These are phyloP conservation scores for Ectemnius lituratus DNA, from an alignment of 2,888 invertebrate genomes.

Conservation along the genomic window DNA sequence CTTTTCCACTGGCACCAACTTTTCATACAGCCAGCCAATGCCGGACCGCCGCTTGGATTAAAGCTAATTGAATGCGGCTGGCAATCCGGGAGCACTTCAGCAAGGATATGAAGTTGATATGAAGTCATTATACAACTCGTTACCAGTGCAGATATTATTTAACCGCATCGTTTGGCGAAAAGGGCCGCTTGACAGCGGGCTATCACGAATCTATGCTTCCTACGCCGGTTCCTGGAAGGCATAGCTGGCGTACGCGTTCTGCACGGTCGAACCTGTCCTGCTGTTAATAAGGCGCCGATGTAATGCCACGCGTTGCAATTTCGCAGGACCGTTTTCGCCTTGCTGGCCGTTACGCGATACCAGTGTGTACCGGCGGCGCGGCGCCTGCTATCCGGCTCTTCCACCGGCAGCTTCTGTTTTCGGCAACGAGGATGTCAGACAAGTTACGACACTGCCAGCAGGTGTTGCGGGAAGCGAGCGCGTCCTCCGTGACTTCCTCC, in stretches of 20 bases:
- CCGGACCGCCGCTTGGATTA: no score
- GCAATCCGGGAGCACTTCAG: no score
- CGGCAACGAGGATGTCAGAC: constrained; percentile 67
- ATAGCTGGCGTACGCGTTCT: neutral
- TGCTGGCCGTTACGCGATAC: constrained; percentile 45
- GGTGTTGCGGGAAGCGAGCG: constrained; percentile 46
- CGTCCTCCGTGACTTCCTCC: constrained; percentile 22
- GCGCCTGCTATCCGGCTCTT: constrained; percentile 45
- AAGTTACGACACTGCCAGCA: constrained; percentile 61
- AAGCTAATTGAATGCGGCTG: no score
- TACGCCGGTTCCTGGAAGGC: constrained; percentile 25
- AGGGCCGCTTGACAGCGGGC: neutral
- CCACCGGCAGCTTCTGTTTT: constrained; percentile 69
- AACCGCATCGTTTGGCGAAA: neutral
- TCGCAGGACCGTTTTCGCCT: constrained; percentile 56
- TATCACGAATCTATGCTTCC: constrained; percentile 24
- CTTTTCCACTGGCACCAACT: no score
- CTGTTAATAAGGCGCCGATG: constrained; percentile 60
- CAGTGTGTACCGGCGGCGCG: constrained; percentile 51
- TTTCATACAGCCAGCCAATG: no score
- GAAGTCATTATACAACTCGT: no score
- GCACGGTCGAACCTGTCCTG: constrained; percentile 13
- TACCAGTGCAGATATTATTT: no score
- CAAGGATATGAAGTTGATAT: no score
- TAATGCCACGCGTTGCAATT: constrained; percentile 56